Percentiles rank a stretch among this genome's conserved stretches.
These are phyloP conservation scores for Melitaea athalia DNA, from an alignment of 2,888 invertebrate genomes.

Conservation along the genomic window DNA sequence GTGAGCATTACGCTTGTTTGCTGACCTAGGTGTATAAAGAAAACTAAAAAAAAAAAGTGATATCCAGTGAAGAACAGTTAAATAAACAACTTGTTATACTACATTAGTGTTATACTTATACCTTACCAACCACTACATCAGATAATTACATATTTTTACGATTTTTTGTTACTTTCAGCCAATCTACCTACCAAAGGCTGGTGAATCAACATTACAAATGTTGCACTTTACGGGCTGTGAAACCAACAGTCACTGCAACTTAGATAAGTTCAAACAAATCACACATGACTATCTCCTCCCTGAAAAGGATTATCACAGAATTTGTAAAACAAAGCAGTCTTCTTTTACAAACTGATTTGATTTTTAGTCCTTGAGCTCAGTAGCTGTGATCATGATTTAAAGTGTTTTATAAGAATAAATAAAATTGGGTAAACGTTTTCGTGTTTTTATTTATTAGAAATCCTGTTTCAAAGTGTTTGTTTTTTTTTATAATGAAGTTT, in stretches of 20 bases:
- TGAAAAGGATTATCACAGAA: slow-evolving; percentile 59
- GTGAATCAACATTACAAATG: slow-evolving; percentile 51
- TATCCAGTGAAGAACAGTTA: no score
- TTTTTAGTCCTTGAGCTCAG: no score
- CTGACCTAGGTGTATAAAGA: no score
- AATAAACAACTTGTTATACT: no score
- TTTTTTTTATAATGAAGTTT: background rate
- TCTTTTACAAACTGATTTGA: no score
- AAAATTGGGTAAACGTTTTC: background rate
- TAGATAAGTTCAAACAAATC: slow-evolving; percentile 54
- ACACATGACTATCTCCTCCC: slow-evolving; percentile 56
- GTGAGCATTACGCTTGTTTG: no score
- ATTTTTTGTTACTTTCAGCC: slow-evolving; percentile 56
- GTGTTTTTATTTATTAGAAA: background rate
- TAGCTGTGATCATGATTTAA: slow-evolving; percentile 42
- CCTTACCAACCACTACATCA: background rate
- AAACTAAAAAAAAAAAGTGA: no score
- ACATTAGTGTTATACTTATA: no score
- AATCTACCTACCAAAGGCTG: slow-evolving; percentile 65
- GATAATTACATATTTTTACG: no score
- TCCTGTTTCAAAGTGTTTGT: background rate
- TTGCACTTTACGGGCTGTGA: slow-evolving; percentile 60
- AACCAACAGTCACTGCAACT: slow-evolving; percentile 51
- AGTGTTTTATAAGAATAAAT: background rate
- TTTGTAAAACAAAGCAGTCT: slow-evolving; percentile 57